These are phyloP conservation scores for Globodera rostochiensis DNA, from an alignment of 1,140 invertebrate genomes.

Conservation along the genomic window DNA sequence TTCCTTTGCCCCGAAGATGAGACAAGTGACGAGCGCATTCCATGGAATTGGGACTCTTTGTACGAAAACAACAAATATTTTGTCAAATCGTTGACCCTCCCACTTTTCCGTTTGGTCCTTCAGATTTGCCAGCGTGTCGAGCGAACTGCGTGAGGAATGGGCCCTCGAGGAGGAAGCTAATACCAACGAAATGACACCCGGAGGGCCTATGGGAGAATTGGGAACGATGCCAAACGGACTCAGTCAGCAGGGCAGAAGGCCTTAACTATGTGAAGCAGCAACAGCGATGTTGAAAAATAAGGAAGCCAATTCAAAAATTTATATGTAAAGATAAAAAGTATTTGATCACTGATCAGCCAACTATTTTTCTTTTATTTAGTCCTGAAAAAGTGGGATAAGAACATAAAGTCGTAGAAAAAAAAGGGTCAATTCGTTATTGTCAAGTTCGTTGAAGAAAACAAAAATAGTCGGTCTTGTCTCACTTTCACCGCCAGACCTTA, in stretches of 20 bases:
- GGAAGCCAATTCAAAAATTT: too few species aligned
- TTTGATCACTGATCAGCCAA: too few species aligned
- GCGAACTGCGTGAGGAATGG: conserved; percentile 41
- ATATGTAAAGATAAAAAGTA: too few species aligned
- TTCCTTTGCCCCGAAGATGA: conserved; percentile 42
- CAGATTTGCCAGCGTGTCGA: conserved; percentile 30
- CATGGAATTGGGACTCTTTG: conserved; percentile 45
- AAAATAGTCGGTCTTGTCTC: too few species aligned
- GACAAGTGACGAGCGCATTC: conserved; percentile 30
- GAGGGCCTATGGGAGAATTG: not conserved
- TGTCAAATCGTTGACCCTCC: not conserved
- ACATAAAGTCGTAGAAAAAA: too few species aligned
- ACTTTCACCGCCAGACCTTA: too few species aligned
- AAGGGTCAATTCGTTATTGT: too few species aligned
- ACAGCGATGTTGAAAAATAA: too few species aligned
- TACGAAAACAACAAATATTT: not conserved
- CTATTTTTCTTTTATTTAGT: too few species aligned
- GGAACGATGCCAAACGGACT: not conserved
- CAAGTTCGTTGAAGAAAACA: too few species aligned
- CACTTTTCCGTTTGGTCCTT: not conserved
- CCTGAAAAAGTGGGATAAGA: too few species aligned
- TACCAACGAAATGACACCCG: conserved; percentile 2
- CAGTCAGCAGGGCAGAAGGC: not conserved
- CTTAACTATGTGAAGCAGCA: too few species aligned
- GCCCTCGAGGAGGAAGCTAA: conserved; percentile 33